phyloP scores from a whole-genome alignment of 2,113 vertebrate species.

The Loxodonta africana region DNA sequence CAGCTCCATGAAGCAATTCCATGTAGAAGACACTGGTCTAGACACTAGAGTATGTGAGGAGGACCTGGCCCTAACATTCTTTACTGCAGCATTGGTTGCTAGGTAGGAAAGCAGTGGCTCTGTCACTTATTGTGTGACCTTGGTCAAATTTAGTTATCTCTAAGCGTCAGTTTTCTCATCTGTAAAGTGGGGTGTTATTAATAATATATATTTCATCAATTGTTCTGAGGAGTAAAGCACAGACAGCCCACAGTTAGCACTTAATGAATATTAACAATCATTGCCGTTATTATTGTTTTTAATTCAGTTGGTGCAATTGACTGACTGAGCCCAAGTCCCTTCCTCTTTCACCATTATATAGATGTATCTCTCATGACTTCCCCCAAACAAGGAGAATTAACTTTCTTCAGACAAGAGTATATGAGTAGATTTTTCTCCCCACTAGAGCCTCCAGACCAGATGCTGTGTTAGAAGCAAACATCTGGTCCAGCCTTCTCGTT shows the following conservation, averaged over 20 bases:
- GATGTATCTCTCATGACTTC: neutral
- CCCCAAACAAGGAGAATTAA: neutral
- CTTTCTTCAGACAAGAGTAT: neutral
- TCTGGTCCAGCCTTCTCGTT: slow-evolving; percentile 52
- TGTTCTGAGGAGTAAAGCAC: slow-evolving; percentile 6
- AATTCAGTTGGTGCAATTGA: neutral
- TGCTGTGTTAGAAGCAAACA: slow-evolving; percentile 44
- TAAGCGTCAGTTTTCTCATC: neutral
- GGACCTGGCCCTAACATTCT: neutral
- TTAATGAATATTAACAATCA: neutral
- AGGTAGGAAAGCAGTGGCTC: neutral
- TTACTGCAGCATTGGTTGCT: neutral
- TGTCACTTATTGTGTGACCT: neutral
- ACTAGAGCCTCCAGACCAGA: slow-evolving; percentile 21
- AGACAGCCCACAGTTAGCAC: neutral
- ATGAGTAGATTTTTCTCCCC: neutral
- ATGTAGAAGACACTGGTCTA: neutral
- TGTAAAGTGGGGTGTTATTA: neutral
- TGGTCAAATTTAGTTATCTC: neutral
- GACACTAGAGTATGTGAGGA: rapidly evolving
- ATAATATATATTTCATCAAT: neutral
- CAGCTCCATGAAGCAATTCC: neutral
- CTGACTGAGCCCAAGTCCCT: neutral
- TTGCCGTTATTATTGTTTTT: neutral
- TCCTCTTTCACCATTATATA: neutral